Base-by-base conservation (phyloP, 2,888 invertebrate species). In the Drosophila rellima region DNA sequence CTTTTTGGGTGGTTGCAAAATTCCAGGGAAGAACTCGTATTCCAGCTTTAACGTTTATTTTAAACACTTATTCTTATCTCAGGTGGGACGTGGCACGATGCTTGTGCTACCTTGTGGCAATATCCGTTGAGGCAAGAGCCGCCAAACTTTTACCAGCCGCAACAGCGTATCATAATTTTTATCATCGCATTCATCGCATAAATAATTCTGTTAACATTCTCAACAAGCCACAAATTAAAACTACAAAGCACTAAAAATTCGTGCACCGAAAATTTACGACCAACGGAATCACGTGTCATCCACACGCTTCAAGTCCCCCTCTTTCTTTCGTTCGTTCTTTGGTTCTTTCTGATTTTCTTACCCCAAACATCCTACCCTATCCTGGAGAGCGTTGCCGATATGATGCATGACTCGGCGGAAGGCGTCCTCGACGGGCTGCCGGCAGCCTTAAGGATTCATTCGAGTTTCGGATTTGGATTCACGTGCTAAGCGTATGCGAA, bases 201-300 rank as follows among this genome's bases (percentile, higher is more conserved):
- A 90, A 86, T 88, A 87, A 89, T 90, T 77, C 82, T 78, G 89
- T 78, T 88, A 83, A 83, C 83, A 83, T 71, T 76, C 81, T 86
- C 87, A 87, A 90, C 90, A 90, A 81, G 86, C 86, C 89, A 72
- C 90, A 90, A 90, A 89, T 83, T 84, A 91, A 90, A 91, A 88
- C 82, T 91, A 90, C 83, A 90, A 90, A 87, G 75, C 89, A 90
- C 81, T 90, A 87, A 85, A 91, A 88, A 78, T 73, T 80, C 79
- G 72, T 70, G 68, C 78, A 31, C 18, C 74, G 54, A 82, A 91
- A 92, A 92, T 92, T 92, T 92, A 92, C 91, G 89, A 89, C 76
- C 89, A 69, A 79, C 85, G 90, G 90, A 90, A 91, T 92, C 92
- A 92, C 92, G 93, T 92, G 93, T 90, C 92, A 91, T 91, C 92